These are phyloP conservation scores for Cloeon dipterum DNA, from an alignment of 2,888 invertebrate genomes.

Conservation along the genomic window DNA sequence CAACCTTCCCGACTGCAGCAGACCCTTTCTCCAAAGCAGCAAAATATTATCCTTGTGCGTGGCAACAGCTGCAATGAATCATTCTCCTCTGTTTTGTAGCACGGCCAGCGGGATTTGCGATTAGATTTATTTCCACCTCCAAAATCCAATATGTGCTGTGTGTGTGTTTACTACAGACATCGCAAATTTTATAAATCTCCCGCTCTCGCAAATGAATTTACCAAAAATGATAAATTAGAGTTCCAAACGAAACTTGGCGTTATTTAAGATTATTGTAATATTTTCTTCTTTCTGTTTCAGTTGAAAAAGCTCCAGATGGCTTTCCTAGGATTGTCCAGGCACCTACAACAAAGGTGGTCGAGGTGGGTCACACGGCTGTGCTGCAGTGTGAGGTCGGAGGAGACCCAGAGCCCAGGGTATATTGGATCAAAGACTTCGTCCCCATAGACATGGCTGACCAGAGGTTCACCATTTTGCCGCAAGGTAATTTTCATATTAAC, in stretches of 20 bases:
- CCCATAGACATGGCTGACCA: slow-evolving; percentile 40
- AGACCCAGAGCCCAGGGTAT: slow-evolving; percentile 50
- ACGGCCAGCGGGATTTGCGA: no score
- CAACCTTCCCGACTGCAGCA: no score
- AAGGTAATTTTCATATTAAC: not conserved
- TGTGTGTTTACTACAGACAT: no score
- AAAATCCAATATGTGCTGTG: no score
- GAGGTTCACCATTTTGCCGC: not conserved
- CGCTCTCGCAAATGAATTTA: no score
- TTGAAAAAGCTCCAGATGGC: slow-evolving; percentile 69
- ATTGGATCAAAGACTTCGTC: slow-evolving; percentile 85
- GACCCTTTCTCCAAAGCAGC: no score
- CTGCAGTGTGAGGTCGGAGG: slow-evolving; percentile 78
- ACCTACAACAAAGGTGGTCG: slow-evolving; percentile 82
- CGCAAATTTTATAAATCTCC: no score
- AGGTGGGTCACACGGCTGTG: slow-evolving; percentile 78
- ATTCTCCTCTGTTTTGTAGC: no score
- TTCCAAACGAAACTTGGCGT: no score
- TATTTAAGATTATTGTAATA: not conserved
- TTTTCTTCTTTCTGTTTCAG: slow-evolving; percentile 24
- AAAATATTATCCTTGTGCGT: no score
- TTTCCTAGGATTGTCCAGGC: slow-evolving; percentile 78
- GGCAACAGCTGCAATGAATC: no score
- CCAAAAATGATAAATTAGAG: not conserved
- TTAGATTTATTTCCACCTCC: no score